Evolutionary conservation across 2,113 vertebrate genomes (phyloP).

Genomic region (Sorex araneus): DNA sequence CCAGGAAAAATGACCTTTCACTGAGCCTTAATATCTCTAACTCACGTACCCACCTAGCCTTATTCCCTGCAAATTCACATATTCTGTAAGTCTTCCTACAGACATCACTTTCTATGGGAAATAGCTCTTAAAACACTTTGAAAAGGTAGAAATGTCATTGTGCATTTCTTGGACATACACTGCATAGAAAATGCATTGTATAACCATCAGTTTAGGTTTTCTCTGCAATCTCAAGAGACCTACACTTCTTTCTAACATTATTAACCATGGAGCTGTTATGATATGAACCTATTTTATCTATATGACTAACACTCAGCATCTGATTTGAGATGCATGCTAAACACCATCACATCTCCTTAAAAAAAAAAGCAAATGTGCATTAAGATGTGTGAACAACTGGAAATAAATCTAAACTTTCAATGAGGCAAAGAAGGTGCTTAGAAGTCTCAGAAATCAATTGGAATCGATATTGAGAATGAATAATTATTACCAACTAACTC

Average conservation of each 20-base stretch:
- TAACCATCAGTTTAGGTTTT: neutral
- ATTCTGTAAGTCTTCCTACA: conserved; percentile 23
- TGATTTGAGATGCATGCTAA: conserved; percentile 66
- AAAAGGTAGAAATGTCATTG: conserved; percentile 22
- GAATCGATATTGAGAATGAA: neutral
- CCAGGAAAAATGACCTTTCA: conserved; percentile 16
- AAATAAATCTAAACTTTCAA: conserved; percentile 31
- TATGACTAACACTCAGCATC: conserved; percentile 37
- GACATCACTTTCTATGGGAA: neutral
- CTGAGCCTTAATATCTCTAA: neutral
- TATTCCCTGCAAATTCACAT: neutral
- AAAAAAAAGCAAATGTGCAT: conserved; percentile 68
- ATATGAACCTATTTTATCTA: conserved; percentile 27
- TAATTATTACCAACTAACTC: neutral
- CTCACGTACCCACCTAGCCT: neutral
- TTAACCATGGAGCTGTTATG: conserved; percentile 50
- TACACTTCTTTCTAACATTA: neutral
- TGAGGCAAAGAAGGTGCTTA: conserved; percentile 41
- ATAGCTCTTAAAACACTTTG: conserved; percentile 20
- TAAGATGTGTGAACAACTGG: conserved; percentile 62
- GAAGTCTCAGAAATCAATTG: neutral
- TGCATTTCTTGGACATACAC: neutral
- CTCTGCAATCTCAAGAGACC: neutral
- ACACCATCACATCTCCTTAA: conserved; percentile 54
- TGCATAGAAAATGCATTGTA: conserved; percentile 1